Base-by-base conservation (phyloP, 2,888 invertebrate species). In the Sisyra nigra region DNA sequence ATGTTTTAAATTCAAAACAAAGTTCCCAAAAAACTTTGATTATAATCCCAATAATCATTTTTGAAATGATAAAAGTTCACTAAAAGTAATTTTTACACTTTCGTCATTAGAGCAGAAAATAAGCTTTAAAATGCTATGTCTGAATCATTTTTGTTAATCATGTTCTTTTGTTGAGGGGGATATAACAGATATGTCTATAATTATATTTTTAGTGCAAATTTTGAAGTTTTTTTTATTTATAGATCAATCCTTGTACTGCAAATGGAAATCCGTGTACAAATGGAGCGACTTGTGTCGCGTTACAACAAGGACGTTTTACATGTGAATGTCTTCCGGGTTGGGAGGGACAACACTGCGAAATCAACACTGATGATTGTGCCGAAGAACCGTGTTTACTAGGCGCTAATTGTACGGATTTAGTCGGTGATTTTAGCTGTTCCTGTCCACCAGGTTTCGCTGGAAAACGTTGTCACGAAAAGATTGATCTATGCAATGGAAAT, bases 281-380 rank as follows among this genome's bases (percentile, higher is more conserved):
- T 56, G 88, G 88, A 3, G 93, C 87, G 3, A 78, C 80, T 33
- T 94, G 94, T 55, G 72, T 85, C 48, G 89, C 88, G 36, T 71
- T 91, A 45, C 87, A 87, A 59, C 91, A 89, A 68, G 92, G 92
- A 9, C 71, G 92, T 51, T 94, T 83, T 62, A 84, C 86, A 60
- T 98, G 98, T 59, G 88, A 92, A 59, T 98, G 98, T 60, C 67
- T 87, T 42, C 83, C 91, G 14, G 98, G 98, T 33, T 98, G 97
- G 96, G 91, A 92, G 59, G 98, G 98, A 46, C 84, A 88, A 53
- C 80, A 83, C 47, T 98, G 98, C 60, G 91, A 93, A 58, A 72
- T 72, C n/a, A 91, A 93, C 57, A 86, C 79, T 48, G 83, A 96
- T 55, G 94, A 96, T 57, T 96, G 94, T 60, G 80, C 86, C 5